These are phyloP conservation scores for Sprattus sprattus DNA, from an alignment of 2,113 vertebrate genomes.

Conservation along the genomic window DNA sequence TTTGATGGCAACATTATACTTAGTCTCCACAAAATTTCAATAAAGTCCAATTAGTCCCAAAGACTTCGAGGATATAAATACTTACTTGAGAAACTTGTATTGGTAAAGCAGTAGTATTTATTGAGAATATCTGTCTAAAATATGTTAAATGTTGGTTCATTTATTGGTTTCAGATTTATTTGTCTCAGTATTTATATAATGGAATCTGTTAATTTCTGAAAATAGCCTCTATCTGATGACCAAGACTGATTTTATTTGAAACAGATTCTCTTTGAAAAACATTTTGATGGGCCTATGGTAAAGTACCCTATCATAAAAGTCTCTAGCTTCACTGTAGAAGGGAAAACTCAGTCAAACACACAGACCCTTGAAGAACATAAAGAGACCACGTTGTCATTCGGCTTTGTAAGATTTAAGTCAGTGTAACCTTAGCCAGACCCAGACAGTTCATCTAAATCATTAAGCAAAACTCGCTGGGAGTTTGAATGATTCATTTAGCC, in stretches of 20 bases:
- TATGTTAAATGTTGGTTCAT: background rate
- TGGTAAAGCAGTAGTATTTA: background rate
- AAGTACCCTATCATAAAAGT: background rate
- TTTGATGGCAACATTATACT: background rate
- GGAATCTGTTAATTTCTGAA: background rate
- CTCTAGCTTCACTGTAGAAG: background rate
- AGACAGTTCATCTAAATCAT: slow-evolving; percentile 1
- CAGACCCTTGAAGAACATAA: background rate
- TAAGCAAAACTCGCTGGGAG: background rate
- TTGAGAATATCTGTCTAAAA: background rate
- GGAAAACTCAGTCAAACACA: background rate
- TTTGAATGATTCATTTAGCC: slow-evolving; percentile 4
- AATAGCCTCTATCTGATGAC: background rate
- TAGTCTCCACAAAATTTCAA: background rate
- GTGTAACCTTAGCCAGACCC: background rate
- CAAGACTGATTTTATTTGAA: background rate
- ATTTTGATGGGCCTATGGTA: background rate
- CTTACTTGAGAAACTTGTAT: background rate
- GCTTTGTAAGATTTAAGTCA: background rate
- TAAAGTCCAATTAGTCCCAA: background rate
- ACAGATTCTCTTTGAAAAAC: background rate
- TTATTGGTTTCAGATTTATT: background rate
- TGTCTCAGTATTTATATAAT: background rate
- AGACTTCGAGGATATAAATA: background rate
- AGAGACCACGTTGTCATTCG: background rate